Conservation (phyloP, 2,888 invertebrate species). For the Brenthis ino region DNA sequence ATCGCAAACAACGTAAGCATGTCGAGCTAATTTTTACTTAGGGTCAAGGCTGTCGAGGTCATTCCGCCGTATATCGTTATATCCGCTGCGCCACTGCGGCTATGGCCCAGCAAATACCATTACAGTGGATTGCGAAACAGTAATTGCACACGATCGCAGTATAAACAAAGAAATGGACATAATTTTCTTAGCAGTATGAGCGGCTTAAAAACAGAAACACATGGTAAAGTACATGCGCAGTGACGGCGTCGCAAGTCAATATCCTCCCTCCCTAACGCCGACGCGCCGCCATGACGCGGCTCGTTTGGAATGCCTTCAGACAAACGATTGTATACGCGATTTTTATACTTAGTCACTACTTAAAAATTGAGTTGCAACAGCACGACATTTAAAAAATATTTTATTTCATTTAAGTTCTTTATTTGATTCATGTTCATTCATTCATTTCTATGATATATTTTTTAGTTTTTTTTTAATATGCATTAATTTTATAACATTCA, state of each 20-base stretch:
- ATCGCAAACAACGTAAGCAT: constrained; percentile 32
- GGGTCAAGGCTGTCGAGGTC: constrained; percentile 62
- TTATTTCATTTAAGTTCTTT: too few species aligned
- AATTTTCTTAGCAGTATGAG: constrained; percentile 49
- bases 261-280: constrained; percentile 73
- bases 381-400: too few species aligned
- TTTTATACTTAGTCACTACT: constrained; percentile 10
- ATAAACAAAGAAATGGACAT: constrained; percentile 46
- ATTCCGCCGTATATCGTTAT: constrained; percentile 19
- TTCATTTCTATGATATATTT: too few species aligned
- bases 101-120: constrained; percentile 33
- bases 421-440: too few species aligned
- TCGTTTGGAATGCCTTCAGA: constrained; percentile 50
- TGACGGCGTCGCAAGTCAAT: constrained; percentile 77
- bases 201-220: constrained; percentile 76
- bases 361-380: not conserved
- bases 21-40: constrained; percentile 34
- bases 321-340: constrained; percentile 52
- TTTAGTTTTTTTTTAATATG: too few species aligned
- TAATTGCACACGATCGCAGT: constrained; percentile 39
- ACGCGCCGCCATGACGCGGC: constrained; percentile 76
- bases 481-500: too few species aligned
- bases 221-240: constrained; percentile 77
- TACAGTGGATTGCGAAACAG: constrained; percentile 35
- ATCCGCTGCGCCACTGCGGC: constrained; percentile 42